A percentile compares a stretch with the other conserved stretches of the same genome.
These are phyloP conservation scores for Cerceris rybyensis DNA, from an alignment of 2,888 invertebrate species.

Conservation along the genomic window DNA sequence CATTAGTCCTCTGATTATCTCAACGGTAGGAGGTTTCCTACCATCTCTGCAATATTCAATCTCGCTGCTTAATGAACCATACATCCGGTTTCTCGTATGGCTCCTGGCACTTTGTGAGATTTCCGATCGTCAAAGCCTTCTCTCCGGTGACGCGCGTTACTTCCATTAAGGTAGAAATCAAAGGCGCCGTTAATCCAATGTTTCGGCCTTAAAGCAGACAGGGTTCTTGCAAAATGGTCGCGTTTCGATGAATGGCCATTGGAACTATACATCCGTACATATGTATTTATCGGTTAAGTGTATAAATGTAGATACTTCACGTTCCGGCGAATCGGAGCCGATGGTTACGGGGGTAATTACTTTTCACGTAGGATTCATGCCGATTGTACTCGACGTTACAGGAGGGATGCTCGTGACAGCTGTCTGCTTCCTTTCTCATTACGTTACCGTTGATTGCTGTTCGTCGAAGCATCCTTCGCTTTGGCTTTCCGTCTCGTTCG, in stretches of 20 bases:
- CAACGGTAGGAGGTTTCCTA: neutral
- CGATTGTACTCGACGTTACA: conserved; percentile 34
- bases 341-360: conserved; percentile 37
- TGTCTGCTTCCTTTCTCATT: conserved; percentile 34
- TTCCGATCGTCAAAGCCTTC: conserved; percentile 14
- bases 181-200: conserved; percentile 52
- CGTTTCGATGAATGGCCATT: conserved; percentile 32
- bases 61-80: conserved; percentile 11
- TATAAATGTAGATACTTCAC: conserved; percentile 1
- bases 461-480: conserved; percentile 2
- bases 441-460: conserved; percentile 27
- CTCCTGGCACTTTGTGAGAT: conserved; percentile 7
- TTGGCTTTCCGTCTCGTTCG: conserved; percentile 57
- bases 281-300: conserved; percentile 19
- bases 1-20: neutral
- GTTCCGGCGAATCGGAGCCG: neutral
- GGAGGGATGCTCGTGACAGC: conserved; percentile 54
- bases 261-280: conserved; percentile 6
- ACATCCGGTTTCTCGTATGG: conserved; percentile 10
- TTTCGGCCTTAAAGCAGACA: conserved; percentile 1
- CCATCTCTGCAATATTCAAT: neutral
- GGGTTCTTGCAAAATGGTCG: conserved; percentile 15
- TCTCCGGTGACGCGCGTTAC: conserved; percentile 6
- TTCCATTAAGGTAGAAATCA: conserved; percentile 39
- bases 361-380: conserved; percentile 31